Percentiles rank a stretch among this genome's conserved stretches.
These are phyloP conservation scores for Artemisiospiza belli DNA, from an alignment of 2,113 vertebrate species.

Conservation along the genomic window DNA sequence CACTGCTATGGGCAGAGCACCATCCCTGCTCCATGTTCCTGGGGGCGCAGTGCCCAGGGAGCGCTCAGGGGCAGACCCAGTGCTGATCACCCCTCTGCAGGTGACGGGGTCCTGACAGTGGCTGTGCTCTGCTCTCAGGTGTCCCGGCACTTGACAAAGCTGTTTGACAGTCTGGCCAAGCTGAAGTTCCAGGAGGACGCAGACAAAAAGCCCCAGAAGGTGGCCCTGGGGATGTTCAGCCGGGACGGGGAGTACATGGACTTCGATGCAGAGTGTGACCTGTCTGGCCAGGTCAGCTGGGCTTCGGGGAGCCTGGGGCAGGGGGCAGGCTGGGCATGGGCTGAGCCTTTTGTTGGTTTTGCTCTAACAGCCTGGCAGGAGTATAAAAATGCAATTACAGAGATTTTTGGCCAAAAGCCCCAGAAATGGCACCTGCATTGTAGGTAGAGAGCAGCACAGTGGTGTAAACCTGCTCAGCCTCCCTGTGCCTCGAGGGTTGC, in stretches of 20 bases:
- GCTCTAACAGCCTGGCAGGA: background rate
- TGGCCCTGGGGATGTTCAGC: slow-evolving; percentile 74
- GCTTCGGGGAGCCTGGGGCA: fast-evolving
- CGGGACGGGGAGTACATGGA: slow-evolving; percentile 71
- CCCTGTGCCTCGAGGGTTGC: fast-evolving
- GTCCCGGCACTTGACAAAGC: slow-evolving; percentile 72
- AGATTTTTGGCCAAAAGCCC: background rate
- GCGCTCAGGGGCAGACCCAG: fast-evolving
- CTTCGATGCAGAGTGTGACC: slow-evolving; percentile 64
- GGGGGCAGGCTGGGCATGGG: fast-evolving
- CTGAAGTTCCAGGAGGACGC: slow-evolving; percentile 60
- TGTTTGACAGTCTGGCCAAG: slow-evolving; percentile 76
- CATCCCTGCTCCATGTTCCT: fast-evolving
- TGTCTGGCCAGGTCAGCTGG: slow-evolving; percentile 73
- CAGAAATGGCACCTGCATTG: background rate
- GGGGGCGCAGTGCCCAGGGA: background rate
- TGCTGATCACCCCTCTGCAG: fast-evolving
- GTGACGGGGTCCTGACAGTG: fast-evolving
- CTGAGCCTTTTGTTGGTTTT: background rate
- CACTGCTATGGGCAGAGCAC: background rate
- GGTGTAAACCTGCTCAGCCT: background rate
- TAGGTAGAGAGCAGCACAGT: background rate
- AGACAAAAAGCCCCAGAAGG: background rate
- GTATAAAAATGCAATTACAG: background rate
- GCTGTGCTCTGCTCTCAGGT: slow-evolving; percentile 47